phyloP scores from a whole-genome alignment of 2,113 vertebrate genomes.

The Burhinus oedicnemus region DNA sequence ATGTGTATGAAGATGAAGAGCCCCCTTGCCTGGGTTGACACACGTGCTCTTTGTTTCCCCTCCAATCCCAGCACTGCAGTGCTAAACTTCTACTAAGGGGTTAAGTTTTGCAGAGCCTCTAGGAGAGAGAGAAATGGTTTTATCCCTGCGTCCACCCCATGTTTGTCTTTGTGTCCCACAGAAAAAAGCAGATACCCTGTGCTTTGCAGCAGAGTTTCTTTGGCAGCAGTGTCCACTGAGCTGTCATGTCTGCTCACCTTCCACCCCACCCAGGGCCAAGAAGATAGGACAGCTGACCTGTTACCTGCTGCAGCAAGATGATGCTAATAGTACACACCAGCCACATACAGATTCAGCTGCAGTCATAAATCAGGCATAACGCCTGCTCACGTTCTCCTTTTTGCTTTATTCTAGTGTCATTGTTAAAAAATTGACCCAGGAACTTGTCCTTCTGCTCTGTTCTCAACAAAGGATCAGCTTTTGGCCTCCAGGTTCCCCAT shows the following conservation, averaged over 20 bases:
- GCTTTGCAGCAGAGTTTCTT: neutral
- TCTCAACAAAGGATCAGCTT: neutral
- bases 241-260: neutral
- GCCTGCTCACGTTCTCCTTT: neutral
- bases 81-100: neutral
- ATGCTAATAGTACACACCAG: neutral
- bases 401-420: neutral
- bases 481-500: neutral
- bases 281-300: neutral
- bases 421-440: neutral
- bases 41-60: neutral
- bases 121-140: neutral
- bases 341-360: neutral
- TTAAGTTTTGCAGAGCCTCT: neutral
- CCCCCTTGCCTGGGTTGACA: neutral
- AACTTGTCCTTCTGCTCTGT: neutral
- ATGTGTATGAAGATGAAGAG: neutral
- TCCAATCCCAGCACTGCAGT: neutral
- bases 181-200: neutral
- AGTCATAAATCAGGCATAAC: neutral
- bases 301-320: neutral
- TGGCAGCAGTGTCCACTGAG: neutral
- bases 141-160: neutral
- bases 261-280: too few relatives aligned
- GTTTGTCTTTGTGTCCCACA: neutral